These are phyloP conservation scores for Tipula lateralis DNA, from an alignment of 2,888 invertebrate species.

Conservation along the genomic window DNA sequence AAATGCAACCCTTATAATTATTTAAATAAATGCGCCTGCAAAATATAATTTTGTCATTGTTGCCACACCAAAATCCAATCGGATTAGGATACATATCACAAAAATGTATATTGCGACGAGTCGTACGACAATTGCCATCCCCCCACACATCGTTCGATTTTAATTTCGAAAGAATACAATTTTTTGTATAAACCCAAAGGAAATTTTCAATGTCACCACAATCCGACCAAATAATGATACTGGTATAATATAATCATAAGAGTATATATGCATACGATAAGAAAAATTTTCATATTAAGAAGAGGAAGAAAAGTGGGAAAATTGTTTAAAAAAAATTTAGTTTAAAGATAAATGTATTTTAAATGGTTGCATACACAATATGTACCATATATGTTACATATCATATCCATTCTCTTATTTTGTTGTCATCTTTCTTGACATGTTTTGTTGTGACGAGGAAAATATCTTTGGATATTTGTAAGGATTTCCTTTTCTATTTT, in stretches of 20 bases:
- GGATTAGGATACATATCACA: neutral
- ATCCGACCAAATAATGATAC: neutral
- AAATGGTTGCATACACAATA: neutral
- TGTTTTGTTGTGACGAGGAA: neutral
- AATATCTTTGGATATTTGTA: neutral
- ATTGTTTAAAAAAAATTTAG: neutral
- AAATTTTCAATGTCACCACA: neutral
- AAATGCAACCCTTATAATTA: neutral
- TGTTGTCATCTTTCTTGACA: conserved; percentile 1
- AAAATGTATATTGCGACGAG: neutral
- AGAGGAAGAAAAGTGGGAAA: neutral
- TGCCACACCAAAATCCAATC: neutral
- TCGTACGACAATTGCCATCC: neutral
- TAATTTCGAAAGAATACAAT: neutral
- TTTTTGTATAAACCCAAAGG: neutral
- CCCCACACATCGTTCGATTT: neutral
- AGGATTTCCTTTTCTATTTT: conserved; percentile 19
- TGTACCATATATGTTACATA: neutral
- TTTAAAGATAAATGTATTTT: neutral
- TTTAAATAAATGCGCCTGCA: no score
- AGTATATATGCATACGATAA: neutral
- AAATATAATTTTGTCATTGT: no score
- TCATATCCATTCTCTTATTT: neutral
- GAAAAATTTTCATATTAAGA: neutral
- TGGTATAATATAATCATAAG: neutral